These are phyloP conservation scores for Chanos chanos DNA, from an alignment of 2,797 vertebrate species.

Conservation along the genomic window DNA sequence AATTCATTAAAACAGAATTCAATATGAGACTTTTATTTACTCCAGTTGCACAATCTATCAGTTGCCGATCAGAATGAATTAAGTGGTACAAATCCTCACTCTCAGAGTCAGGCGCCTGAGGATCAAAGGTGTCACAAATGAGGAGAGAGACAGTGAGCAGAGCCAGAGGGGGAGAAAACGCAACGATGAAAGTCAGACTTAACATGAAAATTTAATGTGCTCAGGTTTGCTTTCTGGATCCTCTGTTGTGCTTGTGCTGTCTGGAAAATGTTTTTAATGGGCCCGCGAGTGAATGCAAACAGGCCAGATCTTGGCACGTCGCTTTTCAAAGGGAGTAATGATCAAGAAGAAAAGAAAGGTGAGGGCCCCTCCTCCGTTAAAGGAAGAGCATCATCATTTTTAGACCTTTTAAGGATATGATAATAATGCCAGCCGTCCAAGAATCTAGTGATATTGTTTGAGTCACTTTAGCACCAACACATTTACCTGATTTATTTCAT, in stretches of 20 bases:
- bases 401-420: too few relatives aligned
- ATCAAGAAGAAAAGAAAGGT: slow-evolving; percentile 39
- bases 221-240: slow-evolving; percentile 42
- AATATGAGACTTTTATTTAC: slow-evolving; percentile 38
- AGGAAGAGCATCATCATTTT: not conserved
- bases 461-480: too few relatives aligned
- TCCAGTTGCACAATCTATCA: slow-evolving; percentile 28
- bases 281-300: slow-evolving; percentile 35
- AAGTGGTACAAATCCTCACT: slow-evolving; percentile 39
- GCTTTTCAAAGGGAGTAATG: slow-evolving; percentile 11
- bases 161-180: not conserved
- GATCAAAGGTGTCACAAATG: slow-evolving; percentile 44
- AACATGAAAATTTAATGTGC: slow-evolving; percentile 46
- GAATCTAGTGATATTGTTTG: too few relatives aligned
- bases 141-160: slow-evolving; percentile 7
- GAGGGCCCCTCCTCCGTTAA: not conserved
- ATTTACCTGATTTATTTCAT: too few relatives aligned
- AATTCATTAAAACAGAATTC: slow-evolving; percentile 40
- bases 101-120: slow-evolving; percentile 10
- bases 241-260: slow-evolving; percentile 31
- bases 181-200: slow-evolving; percentile 43
- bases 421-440: too few relatives aligned
- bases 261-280: slow-evolving; percentile 39
- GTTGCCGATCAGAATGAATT: slow-evolving; percentile 36
- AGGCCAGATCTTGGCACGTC: slow-evolving; percentile 12